Base-by-base conservation (phyloP, 2,888 invertebrate genomes). In the Synergus gifuensis region DNA sequence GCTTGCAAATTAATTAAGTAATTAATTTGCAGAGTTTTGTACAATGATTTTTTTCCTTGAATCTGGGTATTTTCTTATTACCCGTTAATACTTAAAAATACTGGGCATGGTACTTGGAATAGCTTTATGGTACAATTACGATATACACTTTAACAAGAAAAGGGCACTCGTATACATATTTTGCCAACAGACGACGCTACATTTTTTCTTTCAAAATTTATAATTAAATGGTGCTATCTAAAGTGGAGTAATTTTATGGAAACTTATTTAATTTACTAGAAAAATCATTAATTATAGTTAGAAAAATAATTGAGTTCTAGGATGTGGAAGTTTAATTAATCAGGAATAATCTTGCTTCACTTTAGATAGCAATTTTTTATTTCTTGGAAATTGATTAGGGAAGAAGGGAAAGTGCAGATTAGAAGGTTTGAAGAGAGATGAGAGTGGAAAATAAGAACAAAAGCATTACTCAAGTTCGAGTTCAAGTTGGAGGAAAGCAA, bases 101-200 rank as follows among this genome's bases (percentile, higher is more conserved):
- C 89, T 90, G 89, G 89, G 88, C 87, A 81, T 89, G 88, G 87
- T 89, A 87, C 82, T 89, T 87, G 87, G 84, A 88, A 87, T 86
- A 87, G 84, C 86, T 88, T 88, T 88, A 78, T 76, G 77, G 22
- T 84, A 88, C 88, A 82, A 79, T 83, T 89, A 88, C 85, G 85
- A 86, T 86, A 85, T 85, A 88, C 84, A 85, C 83, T 83, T 88
- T 81, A 89, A 86, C 84, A 80, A 85, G 84, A 85, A 82, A 86
- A 86, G 89, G 88, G 86, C 87, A 89, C 89, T 87, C 86, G 77
- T 81, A 76, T 80, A 81, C 49, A 76, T 80, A 79, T 81, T 82
- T 79, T 66, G 79, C 62, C 12, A 62, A 14, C 22, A 62, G 62
- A 62, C 62, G 5, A 62, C 28, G 14, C 62, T 62, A 28, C 62